Base-by-base conservation (phyloP, 2,113 vertebrate species). In the Synchiropus splendidus region DNA sequence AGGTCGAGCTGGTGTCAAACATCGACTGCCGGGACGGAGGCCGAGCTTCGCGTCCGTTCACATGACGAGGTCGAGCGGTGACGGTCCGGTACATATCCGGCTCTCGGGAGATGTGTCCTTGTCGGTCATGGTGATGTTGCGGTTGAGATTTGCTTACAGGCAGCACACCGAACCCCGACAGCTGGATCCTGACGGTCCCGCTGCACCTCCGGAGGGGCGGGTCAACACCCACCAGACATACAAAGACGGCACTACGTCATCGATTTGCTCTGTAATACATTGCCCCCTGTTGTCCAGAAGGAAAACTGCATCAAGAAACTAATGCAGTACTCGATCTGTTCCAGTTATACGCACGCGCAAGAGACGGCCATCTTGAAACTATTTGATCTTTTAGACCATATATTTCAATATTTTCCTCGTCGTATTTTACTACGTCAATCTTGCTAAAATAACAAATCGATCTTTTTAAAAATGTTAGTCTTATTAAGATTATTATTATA, bases 161-260 rank as follows among this genome's bases (percentile, higher is more conserved):
- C 18, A 33, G 53, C 16, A 27, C 40, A 47, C 36, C n/a, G 47
- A 54, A 16, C 43, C 31, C 31, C 53, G 47, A 68, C 6, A 38
- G 53, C 33, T 43, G 34, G 33, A 38, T 51, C 9, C 40, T 32
- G 44, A 9, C 37, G 10, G 45, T 15, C 37, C 53, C 61, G 48
- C 66, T 66, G 66, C 65, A 50, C 69, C 62, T 53, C 46, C 33
- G 60, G 70, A 74, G 71, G 75, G 83, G 83, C 80, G 80, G 58
- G 82, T 78, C 78, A 64, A 48, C 45, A 39, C 68, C 72, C 77
- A 76, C 65, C 39, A 67, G 67, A 71, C 48, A 73, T 62, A 80
- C 63, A 81, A 83, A 72, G 67, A 46, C 46, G 63, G 63, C 67
- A 71, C 78, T 71, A 87, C 86, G 85, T 86, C 54, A 86, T 85